Base-by-base conservation (phyloP, 1,140 invertebrate species). In the Amyelois transitella region DNA sequence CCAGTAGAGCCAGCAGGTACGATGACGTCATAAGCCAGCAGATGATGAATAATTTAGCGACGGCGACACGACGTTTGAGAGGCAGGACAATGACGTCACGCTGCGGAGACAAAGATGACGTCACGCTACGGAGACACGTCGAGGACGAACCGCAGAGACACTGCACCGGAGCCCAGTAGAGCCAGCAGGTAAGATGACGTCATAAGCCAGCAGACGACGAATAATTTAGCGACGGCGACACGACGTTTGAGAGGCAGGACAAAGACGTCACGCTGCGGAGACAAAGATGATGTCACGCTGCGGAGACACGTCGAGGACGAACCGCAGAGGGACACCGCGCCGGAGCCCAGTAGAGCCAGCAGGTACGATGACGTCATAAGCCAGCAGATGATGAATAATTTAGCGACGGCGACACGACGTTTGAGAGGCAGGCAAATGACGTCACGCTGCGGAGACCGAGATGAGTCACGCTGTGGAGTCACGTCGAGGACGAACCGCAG, bases 111-210 rank as follows among this genome's bases (percentile, higher is more conserved):
- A 12, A 8, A 5, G 7, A 6, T 28, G 7, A 28, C 3, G 25
- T 28, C 2, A 28, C 25, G 25, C 7, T 28, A 12, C 25, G 25
- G 7, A 12, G 25, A 28, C 7, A 28, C 1, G 25, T 8, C 2
- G 25, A 28, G 7, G 25, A 28, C 12, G 25, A 77, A 53, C 75
- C 67, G 25, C 78, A 77, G 58, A 74, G 71, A 75, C 68, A 72
- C 53, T 19, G 58, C 61, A 53, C 75, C 81, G 6, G 22, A 74
- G 6, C 79, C 38, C 50, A 84, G 77, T 50, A 53, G 81, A 47
- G 83, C 82, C 28, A 86, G 83, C 83, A 88, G 85, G 85, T 88
- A 50, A 58, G n/a, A n/a, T n/a, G n/a, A n/a, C n/a, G n/a, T n/a
- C n/a, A n/a, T n/a, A n/a, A n/a, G n/a, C n/a, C n/a, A n/a, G n/a